Base-by-base conservation (phyloP, 2,113 vertebrate species). In the Chlorodrepanis virens region DNA sequence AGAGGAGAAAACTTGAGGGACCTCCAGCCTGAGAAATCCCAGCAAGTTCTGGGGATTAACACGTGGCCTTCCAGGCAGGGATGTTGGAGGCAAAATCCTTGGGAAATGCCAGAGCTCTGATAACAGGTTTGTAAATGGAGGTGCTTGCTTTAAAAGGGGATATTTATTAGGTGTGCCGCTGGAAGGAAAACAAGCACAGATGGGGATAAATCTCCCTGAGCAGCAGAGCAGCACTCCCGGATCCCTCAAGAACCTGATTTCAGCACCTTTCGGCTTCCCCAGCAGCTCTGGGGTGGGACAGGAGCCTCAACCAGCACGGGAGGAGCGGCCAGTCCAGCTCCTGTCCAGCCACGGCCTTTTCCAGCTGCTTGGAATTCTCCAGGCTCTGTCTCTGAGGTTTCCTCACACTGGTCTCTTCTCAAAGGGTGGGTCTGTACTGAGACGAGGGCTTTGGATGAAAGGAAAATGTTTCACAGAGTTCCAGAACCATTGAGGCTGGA, bases 131-230 rank as follows among this genome's bases (percentile, higher is more conserved):
- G 90, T 78, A 77, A 95, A 90, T 72, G 71, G 91, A 87, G 75
- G 56, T 61, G 91, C 68, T 90, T 81, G 88, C 47, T 93, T 74
- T 70, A 93, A 88, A 72, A 69, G 71, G 47, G 89, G 91, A 91
- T 96, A 95, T 97, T 96, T 96, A 97, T 96, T 69, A 91, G 91
- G 63, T 63, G 74, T 94, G 95, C 92, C 54, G 89, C 53, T 40
- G 59, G 87, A 96, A 94, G 85, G 82, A 90, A 94, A 96, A 91
- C 93, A 95, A 88, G 87, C 78, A 61, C 96, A 96, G 93, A 94
- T 94, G 96, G 95, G 91, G 77, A 96, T 96, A 93, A 96, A 93
- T 96, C 95, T 96, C 88, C 79, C 81, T 70, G 81, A 95, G 59
- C 89, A 96, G 77, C 89, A 70, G 45, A 22, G 91, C 89, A 59